phyloP scores from a whole-genome alignment of 2,113 vertebrate species.

The Amphiprion percula region DNA sequence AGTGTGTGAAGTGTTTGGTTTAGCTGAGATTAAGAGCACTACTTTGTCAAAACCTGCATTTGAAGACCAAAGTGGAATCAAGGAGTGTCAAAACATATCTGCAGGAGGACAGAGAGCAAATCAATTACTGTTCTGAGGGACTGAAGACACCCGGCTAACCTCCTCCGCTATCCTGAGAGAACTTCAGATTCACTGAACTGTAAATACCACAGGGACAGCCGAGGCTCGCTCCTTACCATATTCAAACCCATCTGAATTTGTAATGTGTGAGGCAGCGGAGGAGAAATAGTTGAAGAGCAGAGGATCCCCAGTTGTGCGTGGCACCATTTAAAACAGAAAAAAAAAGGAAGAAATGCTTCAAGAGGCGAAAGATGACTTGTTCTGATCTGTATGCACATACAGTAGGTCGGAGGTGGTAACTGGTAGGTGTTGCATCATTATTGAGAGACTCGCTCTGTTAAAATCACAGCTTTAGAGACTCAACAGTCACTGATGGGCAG shows the following conservation, averaged over 20 bases:
- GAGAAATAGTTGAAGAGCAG: background rate
- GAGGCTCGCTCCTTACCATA: conserved; percentile 1
- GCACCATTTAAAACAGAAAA: conserved; percentile 40
- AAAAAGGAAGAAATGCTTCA: too few relatives aligned
- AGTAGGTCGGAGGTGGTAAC: conserved; percentile 24
- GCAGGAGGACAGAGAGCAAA: conserved; percentile 29
- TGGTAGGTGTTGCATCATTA: too few relatives aligned
- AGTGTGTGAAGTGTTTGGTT: conserved; percentile 27
- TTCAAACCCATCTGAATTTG: conserved; percentile 57
- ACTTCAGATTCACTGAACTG: background rate
- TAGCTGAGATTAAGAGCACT: background rate
- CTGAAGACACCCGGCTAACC: background rate
- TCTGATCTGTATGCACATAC: background rate
- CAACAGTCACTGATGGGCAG: too few relatives aligned
- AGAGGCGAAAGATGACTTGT: background rate
- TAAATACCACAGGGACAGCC: conserved; percentile 19
- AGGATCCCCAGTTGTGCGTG: conserved; percentile 2
- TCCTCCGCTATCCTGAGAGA: background rate
- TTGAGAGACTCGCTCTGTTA: too few relatives aligned
- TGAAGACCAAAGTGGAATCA: conserved; percentile 15
- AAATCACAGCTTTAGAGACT: too few relatives aligned
- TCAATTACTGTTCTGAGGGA: conserved; percentile 2
- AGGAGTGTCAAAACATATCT: conserved; percentile 32
- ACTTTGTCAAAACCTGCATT: conserved; percentile 6
- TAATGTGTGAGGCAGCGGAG: conserved; percentile 29